A percentile compares a stretch with the other conserved stretches of the same genome.
These are phyloP conservation scores for Heliconius nattereri DNA, from an alignment of 1,140 invertebrate species.

Conservation along the genomic window DNA sequence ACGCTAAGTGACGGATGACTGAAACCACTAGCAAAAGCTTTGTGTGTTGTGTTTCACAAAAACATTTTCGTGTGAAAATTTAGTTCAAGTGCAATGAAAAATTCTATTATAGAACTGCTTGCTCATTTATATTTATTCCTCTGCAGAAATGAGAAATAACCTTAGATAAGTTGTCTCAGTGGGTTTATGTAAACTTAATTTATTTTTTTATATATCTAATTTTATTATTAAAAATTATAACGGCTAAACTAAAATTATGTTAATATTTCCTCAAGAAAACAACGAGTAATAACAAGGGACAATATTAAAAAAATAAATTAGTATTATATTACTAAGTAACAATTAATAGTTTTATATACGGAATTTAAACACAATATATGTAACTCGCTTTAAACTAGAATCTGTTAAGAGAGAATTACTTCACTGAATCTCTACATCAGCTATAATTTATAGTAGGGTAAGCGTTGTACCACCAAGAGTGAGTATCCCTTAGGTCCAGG, in stretches of 20 bases:
- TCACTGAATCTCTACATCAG: not conserved
- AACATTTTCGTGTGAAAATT: not conserved
- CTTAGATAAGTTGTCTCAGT: too few relatives aligned
- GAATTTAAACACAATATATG: not conserved
- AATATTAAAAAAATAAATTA: too few relatives aligned
- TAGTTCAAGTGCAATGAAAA: not conserved
- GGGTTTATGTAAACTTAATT: too few relatives aligned
- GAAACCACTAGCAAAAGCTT: not conserved
- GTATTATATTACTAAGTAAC: too few relatives aligned
- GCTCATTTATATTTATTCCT: not conserved
- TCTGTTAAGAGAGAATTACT: not conserved
- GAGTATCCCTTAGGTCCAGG: slow-evolving; percentile 14
- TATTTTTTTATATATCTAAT: too few relatives aligned
- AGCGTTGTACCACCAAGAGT: not conserved
- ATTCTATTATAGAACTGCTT: not conserved
- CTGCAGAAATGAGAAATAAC: not conserved
- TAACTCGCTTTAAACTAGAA: not conserved
- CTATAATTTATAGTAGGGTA: slow-evolving; percentile 10
- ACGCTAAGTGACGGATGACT: not conserved
- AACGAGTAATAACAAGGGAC: too few relatives aligned
- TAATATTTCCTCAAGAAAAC: too few relatives aligned
- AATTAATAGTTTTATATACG: not conserved
- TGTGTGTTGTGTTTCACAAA: not conserved
- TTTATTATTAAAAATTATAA: too few relatives aligned
- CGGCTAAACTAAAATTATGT: too few relatives aligned